Base-by-base conservation (phyloP, 2,888 invertebrate genomes). In the Hedychridium roseum region DNA sequence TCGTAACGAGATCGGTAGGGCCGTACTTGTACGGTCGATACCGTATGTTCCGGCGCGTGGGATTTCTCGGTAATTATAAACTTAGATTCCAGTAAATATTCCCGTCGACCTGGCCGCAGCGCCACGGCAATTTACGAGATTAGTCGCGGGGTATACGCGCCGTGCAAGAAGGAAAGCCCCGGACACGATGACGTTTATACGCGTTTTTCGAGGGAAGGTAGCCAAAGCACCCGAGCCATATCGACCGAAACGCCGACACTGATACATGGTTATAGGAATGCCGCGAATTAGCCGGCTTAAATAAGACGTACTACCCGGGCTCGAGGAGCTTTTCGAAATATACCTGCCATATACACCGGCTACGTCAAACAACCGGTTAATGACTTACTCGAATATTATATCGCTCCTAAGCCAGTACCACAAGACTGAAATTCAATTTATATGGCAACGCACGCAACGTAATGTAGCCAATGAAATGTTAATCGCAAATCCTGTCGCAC, bases 21-120 rank as follows among this genome's bases (percentile, higher is more conserved):
- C 35, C 43, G 9, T 27, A 14, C 28, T 39, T 45, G 50, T 51
- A 46, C 54, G 53, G 57, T 62, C 64, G 64, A 70, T 68, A 66
- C 40, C 47, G 61, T 60, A 48, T 57, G 50, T 55, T 57, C 61
- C 49, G 54, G 55, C 61, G 60, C 59, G 50, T 60, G 64, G 59
- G 54, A 68, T 64, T 70, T 68, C 70, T 64, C 48, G 66, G 70
- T 72, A 74, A 74, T 73, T 74, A 73, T 74, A 74, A 74, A 74
- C 74, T 74, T 68, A 70, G 71, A 69, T 69, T 68, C 64, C 64
- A 68, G 68, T 70, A 69, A 74, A 73, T 74, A 73, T 69, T 68
- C 63, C 54, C 59, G 64, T 63, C 66, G 58, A 60, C 59, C 56
- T n/a, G n/a, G n/a, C n/a, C n/a, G n/a, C 56, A 50, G 50, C 46